Conservation (phyloP, 2,113 vertebrate species). For the Propithecus coquereli region DNA sequence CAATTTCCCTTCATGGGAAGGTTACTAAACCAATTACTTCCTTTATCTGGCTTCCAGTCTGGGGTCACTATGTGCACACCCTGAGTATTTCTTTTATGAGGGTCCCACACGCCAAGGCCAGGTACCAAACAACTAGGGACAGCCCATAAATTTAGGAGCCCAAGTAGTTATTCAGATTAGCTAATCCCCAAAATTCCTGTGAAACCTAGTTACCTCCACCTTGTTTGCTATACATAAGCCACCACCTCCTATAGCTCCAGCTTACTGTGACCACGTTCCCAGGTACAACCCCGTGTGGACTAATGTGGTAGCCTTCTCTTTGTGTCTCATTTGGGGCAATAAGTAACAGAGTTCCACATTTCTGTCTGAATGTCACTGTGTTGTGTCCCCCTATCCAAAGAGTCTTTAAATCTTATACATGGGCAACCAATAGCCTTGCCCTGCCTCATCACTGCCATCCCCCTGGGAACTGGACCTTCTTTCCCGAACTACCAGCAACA, state of each 20-base stretch:
- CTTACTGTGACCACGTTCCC: background rate
- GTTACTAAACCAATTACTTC: background rate
- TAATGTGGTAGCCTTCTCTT: background rate
- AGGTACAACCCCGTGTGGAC: rapidly evolving
- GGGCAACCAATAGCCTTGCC: background rate
- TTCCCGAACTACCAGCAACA: background rate
- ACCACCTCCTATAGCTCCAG: background rate
- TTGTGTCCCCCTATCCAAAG: background rate
- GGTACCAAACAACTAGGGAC: background rate
- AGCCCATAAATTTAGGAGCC: background rate
- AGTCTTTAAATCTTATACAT: background rate
- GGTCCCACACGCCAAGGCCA: background rate
- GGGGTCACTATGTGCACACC: background rate
- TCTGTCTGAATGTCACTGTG: background rate
- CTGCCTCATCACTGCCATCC: background rate
- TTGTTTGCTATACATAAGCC: background rate
- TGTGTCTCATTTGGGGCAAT: background rate
- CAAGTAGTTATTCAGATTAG: background rate
- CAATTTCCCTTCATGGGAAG: background rate
- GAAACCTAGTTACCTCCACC: background rate
- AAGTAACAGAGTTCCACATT: background rate
- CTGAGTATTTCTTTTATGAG: background rate
- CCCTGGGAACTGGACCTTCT: background rate
- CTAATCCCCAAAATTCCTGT: background rate
- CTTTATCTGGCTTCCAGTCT: background rate